Evolutionary conservation across 1,140 invertebrate species (phyloP), one percentile per base, ranked within the genome.

Genomic region (Leguminivora glycinivorella): DNA sequence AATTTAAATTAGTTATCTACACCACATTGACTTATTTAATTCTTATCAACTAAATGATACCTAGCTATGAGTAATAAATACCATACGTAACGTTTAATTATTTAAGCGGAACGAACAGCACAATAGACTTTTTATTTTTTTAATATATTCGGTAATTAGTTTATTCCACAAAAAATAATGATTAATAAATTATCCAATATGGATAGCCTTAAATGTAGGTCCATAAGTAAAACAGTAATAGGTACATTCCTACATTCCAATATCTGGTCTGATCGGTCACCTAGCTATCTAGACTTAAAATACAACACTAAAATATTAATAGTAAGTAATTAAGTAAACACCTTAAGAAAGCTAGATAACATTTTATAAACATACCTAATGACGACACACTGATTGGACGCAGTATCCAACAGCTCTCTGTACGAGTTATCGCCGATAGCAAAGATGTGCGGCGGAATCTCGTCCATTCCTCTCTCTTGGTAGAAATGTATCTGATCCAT

Each of bases 361-460:
- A 14, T n/a, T 17, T 9, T 67, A 58, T 43, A 70, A 38, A 69
- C 4, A 70, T 85, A 96, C 96, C 96, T 96, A 75, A 98, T 98
- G 56, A 98, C 96, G 69, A 98, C 96, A 83, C 97, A 98, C 87
- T 99, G 98, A 90, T 98, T 95, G 80, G 95, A 94, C 72, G 92
- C 90, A 66, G 95, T 95, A 12, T 95, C 91, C 83, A 94, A 94
- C 94, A 98, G 95, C 83, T 96, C 95, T 72, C 93, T 94, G 82
- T 97, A 98, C 60, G 96, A 95, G 87, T 96, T 97, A 89, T 98
- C 97, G 24, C 97, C 97, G 74, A 98, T 96, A 26, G 98, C 97
- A 92, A 98, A 99, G 72, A 99, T 98, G 83, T 99, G 98, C 0
- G 98, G 97, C 0, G 97, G 96, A 34, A 97, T 92, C 82, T 98